A percentile compares a stretch with the other conserved stretches of the same genome.
These are phyloP conservation scores for Forbesichthys papilliferus DNA, from an alignment of 2,113 vertebrate species.

Conservation along the genomic window DNA sequence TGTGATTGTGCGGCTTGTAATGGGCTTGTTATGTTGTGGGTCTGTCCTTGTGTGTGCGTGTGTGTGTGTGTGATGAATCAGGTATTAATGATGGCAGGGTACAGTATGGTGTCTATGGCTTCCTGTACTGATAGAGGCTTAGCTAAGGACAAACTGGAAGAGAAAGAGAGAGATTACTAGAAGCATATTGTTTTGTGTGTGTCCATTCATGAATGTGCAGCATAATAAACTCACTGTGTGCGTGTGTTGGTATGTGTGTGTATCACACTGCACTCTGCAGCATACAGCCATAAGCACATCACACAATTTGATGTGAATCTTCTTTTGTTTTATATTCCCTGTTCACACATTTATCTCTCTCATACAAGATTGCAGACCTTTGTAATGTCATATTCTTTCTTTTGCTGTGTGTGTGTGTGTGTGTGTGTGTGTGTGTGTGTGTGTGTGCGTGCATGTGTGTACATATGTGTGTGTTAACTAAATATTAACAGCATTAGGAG, in stretches of 20 bases:
- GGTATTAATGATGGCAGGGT: slow-evolving; percentile 58
- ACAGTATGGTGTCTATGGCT: slow-evolving; percentile 33
- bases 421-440: slow-evolving; percentile 10
- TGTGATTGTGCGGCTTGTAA: too few species aligned
- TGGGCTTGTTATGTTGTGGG: not conserved
- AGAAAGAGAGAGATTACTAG: not conserved
- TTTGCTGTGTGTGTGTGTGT: slow-evolving; percentile 25
- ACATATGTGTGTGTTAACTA: slow-evolving; percentile 20
- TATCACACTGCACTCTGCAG: too few species aligned
- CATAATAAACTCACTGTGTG: too few species aligned
- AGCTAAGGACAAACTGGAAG: slow-evolving; percentile 17
- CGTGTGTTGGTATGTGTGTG: too few species aligned
- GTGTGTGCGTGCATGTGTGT: not conserved
- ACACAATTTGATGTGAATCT: not conserved
- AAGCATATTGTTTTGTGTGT: not conserved
- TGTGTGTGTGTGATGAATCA: slow-evolving; percentile 8
- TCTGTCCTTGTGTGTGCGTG: slow-evolving; percentile 3
- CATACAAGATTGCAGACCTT: not conserved
- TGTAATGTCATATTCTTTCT: slow-evolving; percentile 19
- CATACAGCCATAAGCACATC: not conserved
- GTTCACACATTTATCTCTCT: not conserved
- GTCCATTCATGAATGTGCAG: not conserved
- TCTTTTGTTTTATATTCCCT: not conserved
- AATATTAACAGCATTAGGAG: slow-evolving; percentile 48
- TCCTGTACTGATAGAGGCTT: slow-evolving; percentile 59